Evolutionary conservation across 2,113 vertebrate genomes (phyloP).

Genomic region (Picathartes gymnocephalus): DNA sequence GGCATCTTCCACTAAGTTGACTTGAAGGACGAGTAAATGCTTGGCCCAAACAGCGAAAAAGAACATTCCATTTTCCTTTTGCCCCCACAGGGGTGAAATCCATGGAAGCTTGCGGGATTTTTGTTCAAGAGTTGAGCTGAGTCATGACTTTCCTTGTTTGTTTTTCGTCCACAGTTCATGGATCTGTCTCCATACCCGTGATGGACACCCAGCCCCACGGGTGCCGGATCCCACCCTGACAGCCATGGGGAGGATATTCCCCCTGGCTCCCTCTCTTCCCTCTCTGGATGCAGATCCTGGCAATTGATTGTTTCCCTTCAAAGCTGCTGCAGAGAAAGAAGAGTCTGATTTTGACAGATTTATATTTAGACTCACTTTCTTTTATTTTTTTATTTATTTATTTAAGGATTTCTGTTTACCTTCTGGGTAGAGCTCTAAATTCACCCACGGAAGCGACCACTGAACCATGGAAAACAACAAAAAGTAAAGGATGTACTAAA

Average conservation of each 20-base stretch:
- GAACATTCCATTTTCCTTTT: not conserved
- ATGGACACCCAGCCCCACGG: accelerated
- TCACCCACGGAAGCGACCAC: not conserved
- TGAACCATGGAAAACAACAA: conserved; percentile 13
- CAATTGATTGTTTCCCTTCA: not conserved
- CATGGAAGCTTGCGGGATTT: not conserved
- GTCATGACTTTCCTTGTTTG: accelerated
- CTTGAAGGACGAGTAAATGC: not conserved
- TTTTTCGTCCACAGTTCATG: not conserved
- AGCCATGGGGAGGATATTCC: not conserved
- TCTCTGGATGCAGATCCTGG: not conserved
- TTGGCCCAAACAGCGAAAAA: not conserved
- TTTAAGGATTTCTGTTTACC: conserved; percentile 15
- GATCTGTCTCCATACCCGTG: not conserved
- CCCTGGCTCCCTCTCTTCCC: accelerated
- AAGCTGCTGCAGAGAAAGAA: not conserved
- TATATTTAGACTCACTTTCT: not conserved
- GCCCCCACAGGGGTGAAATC: not conserved
- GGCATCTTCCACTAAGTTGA: not conserved
- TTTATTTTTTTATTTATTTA: not conserved
- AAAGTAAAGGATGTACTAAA: conserved; percentile 13
- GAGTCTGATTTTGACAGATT: conserved; percentile 17
- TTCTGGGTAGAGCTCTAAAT: not conserved
- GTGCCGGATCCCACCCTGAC: not conserved
- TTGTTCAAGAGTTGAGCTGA: not conserved